These are phyloP conservation scores for Dicrostonyx torquatus DNA, from an alignment of 2,797 vertebrate genomes.

Conservation along the genomic window DNA sequence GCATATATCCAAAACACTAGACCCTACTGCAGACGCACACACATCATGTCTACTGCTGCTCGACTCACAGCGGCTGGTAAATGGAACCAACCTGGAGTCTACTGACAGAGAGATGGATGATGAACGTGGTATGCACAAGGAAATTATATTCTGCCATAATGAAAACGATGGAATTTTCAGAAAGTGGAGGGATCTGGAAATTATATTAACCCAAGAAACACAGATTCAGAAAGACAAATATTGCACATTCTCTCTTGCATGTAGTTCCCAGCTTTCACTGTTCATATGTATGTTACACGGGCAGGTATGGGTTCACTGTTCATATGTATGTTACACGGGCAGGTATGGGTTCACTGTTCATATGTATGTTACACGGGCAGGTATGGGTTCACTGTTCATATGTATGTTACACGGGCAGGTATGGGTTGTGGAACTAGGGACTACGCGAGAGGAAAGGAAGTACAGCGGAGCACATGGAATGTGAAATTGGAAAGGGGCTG, in stretches of 20 bases:
- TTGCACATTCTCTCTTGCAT: neutral
- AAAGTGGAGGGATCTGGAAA: neutral
- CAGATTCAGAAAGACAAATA: neutral
- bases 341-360: no score
- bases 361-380: no score
- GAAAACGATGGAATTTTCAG: neutral
- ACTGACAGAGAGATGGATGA: neutral
- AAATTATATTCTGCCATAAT: neutral
- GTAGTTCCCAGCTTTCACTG: neutral
- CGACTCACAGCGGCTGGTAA: neutral
- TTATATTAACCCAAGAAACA: neutral
- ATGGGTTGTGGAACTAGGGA: no score
- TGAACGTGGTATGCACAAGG: neutral
- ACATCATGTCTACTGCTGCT: neutral
- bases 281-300: neutral
- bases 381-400: no score
- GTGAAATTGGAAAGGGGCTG: neutral
- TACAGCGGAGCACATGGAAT: neutral
- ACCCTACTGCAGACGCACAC: neutral
- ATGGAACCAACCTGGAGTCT: neutral
- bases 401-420: neutral
- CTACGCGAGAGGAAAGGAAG: neutral
- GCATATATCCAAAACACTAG: neutral
- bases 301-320: no score
- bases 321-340: no score